Evolutionary conservation across 2,113 vertebrate species (phyloP).

Genomic region (Epinephelus fuscoguttatus): DNA sequence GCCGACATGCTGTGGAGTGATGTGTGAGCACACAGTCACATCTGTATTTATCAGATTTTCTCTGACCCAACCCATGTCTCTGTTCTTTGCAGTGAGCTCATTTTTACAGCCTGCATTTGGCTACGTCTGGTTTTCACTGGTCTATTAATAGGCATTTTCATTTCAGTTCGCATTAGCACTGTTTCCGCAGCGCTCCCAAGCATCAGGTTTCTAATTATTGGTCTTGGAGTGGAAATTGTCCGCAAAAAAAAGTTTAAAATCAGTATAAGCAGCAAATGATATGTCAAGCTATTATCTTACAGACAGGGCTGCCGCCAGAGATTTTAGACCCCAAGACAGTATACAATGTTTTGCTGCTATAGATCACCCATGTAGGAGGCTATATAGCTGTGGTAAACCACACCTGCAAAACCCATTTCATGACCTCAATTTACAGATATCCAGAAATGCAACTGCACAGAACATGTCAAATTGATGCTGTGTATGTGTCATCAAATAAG

Average conservation of each 20-base stretch:
- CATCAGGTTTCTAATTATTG: slow-evolving; percentile 35
- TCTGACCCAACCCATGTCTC: slow-evolving; percentile 47
- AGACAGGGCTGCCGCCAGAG: too few species aligned
- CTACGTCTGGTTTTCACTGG: slow-evolving; percentile 36
- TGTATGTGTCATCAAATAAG: too few species aligned
- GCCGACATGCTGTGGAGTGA: slow-evolving; percentile 38
- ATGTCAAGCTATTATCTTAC: slow-evolving; percentile 13
- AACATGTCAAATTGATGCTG: not conserved
- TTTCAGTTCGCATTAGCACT: slow-evolving; percentile 48
- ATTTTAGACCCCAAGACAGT: too few species aligned
- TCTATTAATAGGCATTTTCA: slow-evolving; percentile 58
- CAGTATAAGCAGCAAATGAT: not conserved
- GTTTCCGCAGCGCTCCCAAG: slow-evolving; percentile 22
- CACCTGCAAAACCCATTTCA: too few species aligned
- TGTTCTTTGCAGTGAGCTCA: slow-evolving; percentile 43
- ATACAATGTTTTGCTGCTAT: too few species aligned
- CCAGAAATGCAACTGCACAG: not conserved
- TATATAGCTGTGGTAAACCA: too few species aligned
- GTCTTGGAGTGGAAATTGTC: slow-evolving; percentile 34
- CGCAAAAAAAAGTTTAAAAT: slow-evolving; percentile 18
- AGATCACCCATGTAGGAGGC: too few species aligned
- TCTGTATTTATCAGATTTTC: slow-evolving; percentile 73
- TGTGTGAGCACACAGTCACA: slow-evolving; percentile 47
- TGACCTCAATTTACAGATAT: not conserved
- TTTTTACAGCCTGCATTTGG: slow-evolving; percentile 46